Evolutionary conservation across 2,113 vertebrate genomes (phyloP), one percentile per base, ranked within the genome.

Genomic region (Pterophyllum scalare): DNA sequence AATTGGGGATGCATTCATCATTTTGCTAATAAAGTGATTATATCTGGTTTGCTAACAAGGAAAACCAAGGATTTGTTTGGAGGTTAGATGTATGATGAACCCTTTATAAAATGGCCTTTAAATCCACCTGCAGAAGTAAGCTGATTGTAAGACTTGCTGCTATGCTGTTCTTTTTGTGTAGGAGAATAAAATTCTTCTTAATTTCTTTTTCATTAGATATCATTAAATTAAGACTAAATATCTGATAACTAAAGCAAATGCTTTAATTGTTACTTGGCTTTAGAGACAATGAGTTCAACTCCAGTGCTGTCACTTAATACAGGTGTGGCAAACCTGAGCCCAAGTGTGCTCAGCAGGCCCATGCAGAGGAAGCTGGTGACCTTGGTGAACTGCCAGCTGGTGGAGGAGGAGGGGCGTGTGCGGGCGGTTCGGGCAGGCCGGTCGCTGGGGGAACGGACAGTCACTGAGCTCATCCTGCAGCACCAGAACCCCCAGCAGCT

Each of bases 401-500:
- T 99, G 83, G 98, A 99, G 87, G 97, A 98, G 88, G 98, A 99
- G 93, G 98, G 98, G 31, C 97, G 98, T 3, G 95, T 98, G 59
- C 95, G 97, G 85, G 98, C 97, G 4, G 96, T 98, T 92, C 94
- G 98, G 52, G 98, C 97, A 20, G 97, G 97, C 72, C 96, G 98
- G 4, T 98, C 97, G 0, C 96, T 99, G 67, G 98, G 98, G 4
- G 98, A 99, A 89, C 96, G 98, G n/a, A 98, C 98, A 1, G 98
- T 99, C 56, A 99, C 98, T 1, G 98, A 99, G 89, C 98, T 99
- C 91, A 99, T 99, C 90, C 96, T 99, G 74, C 98, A 99, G 92
- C 98, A 99, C 89, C 98, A 99, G 90, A 99, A 99, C 80, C 98
- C 98, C 67, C 98, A 99, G 92, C 98, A 99, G 75, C 97, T 99